Percentiles rank a stretch among this genome's conserved stretches.
These are phyloP conservation scores for Sarcophaga bullata DNA, from an alignment of 1,140 invertebrate genomes.

Conservation along the genomic window DNA sequence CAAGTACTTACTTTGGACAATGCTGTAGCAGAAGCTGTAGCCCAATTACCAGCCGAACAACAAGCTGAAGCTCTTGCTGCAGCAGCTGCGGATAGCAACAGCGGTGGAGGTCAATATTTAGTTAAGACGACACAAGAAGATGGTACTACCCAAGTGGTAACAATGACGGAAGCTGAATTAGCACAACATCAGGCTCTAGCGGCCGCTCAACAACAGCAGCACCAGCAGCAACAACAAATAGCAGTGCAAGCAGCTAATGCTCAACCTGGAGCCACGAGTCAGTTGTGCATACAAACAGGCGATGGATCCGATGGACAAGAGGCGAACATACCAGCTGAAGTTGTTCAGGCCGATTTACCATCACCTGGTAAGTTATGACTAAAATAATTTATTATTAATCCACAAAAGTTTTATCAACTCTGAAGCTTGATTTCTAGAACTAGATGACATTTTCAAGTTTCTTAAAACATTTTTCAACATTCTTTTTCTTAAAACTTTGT, in stretches of 20 bases:
- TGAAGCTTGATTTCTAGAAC: too few species aligned
- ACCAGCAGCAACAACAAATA: slow-evolving; percentile 47
- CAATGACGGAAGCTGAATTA: slow-evolving; percentile 54
- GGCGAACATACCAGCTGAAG: slow-evolving; percentile 81
- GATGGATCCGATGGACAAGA: slow-evolving; percentile 69
- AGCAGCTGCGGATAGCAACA: slow-evolving; percentile 67
- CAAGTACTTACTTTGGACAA: slow-evolving; percentile 73
- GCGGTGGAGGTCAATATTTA: slow-evolving; percentile 67
- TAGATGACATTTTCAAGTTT: not conserved
- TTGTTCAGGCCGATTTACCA: slow-evolving; percentile 82
- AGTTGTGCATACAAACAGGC: slow-evolving; percentile 66
- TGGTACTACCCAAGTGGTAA: slow-evolving; percentile 53
- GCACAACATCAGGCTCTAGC: slow-evolving; percentile 66
- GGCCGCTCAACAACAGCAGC: slow-evolving; percentile 51
- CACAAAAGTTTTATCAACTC: too few species aligned
- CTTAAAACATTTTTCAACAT: not conserved
- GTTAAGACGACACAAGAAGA: slow-evolving; percentile 69
- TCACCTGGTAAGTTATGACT: slow-evolving; percentile 73
- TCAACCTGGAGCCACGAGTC: slow-evolving; percentile 48
- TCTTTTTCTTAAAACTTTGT: slow-evolving; percentile 37
- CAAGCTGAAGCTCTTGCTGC: slow-evolving; percentile 64
- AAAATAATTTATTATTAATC: not conserved
- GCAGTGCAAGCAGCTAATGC: slow-evolving; percentile 29
- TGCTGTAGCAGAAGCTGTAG: slow-evolving; percentile 70
- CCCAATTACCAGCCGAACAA: slow-evolving; percentile 52